Percentiles rank a stretch among this genome's conserved stretches.
Evolutionary conservation across 64 coral and sea anemone genomes (phyloP).

Genomic region (Montipora cactus): DNA sequence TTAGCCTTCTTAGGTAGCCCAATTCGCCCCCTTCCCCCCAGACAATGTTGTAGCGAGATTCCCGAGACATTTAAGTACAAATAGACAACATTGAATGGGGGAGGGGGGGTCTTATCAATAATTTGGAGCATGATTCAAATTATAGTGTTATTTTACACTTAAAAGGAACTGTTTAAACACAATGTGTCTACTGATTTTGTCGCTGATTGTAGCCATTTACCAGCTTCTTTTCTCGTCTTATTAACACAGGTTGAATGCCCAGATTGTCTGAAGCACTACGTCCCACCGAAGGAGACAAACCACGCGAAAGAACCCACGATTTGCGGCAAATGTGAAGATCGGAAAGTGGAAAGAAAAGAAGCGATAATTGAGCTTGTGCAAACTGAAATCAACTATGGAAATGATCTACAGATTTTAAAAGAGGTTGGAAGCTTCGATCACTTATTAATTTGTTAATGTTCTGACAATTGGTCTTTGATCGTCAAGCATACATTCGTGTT

Average conservation of each 20-base stretch:
- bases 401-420: constrained; percentile 91
- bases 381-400: constrained; percentile 96
- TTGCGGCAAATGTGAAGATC: constrained; percentile 82
- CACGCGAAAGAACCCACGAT: constrained; percentile 47
- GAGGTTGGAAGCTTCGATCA: constrained; percentile 54
- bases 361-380: constrained; percentile 96
- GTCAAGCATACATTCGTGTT: too few species aligned
- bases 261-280: constrained; percentile 81
- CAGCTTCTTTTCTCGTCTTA: not conserved
- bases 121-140: too few species aligned
- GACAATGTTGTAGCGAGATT: too few species aligned
- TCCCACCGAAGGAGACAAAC: constrained; percentile 47
- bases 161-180: too few species aligned
- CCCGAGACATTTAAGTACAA: too few species aligned
- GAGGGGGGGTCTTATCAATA: too few species aligned
- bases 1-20: too few species aligned
- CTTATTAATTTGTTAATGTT: not conserved
- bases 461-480: too few species aligned
- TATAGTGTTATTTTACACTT: too few species aligned
- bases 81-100: too few species aligned
- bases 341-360: constrained; percentile 91
- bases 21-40: too few species aligned
- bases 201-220: not conserved
- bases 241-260: constrained; percentile 82
- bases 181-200: too few species aligned